These are phyloP conservation scores for Sebastes kiyomatsui DNA, from an alignment of 2,797 vertebrate species.

Conservation along the genomic window DNA sequence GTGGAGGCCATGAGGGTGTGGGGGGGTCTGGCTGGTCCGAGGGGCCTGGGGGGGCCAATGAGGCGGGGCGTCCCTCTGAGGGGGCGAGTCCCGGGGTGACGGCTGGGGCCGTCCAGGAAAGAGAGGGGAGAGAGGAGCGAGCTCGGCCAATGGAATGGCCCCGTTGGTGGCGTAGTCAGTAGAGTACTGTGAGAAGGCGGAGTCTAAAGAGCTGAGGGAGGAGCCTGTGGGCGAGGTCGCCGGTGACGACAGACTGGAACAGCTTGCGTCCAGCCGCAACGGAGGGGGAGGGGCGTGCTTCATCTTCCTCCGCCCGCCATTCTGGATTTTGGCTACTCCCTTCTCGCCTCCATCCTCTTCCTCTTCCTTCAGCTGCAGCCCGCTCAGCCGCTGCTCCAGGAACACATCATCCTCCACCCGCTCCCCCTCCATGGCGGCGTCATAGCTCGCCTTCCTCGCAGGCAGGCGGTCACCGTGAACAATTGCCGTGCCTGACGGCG, in stretches of 20 bases:
- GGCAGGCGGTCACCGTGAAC: constrained; percentile 55
- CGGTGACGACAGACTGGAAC: constrained; percentile 90
- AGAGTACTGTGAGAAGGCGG: constrained; percentile 93
- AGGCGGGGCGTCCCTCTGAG: constrained; percentile 51
- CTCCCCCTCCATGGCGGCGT: constrained; percentile 79
- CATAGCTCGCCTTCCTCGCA: constrained; percentile 89
- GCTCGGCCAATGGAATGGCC: constrained; percentile 44
- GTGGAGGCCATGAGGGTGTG: constrained; percentile 81
- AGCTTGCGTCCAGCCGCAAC: constrained; percentile 86
- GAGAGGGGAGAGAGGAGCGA: constrained; percentile 44
- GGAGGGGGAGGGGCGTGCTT: constrained; percentile 78
- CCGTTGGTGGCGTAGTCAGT: constrained; percentile 85
- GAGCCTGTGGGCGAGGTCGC: constrained; percentile 91
- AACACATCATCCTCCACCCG: constrained; percentile 66
- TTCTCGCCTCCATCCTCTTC: constrained; percentile 33
- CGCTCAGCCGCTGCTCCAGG: constrained; percentile 58
- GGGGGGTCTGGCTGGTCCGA: constrained; percentile 5
- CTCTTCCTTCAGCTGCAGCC: constrained; percentile 67
- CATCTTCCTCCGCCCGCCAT: constrained; percentile 58
- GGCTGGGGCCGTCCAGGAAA: constrained; percentile 33
- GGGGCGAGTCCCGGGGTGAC: constrained; percentile 61
- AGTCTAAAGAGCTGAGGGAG: constrained; percentile 92
- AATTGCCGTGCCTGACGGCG: constrained; percentile 34
- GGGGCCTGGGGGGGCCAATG: constrained; percentile 23
- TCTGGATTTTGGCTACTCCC: constrained; percentile 57